A percentile compares a stretch with the other conserved stretches of the same genome.
These are phyloP conservation scores for Albula glossodonta DNA, from an alignment of 2,113 vertebrate species.

Conservation along the genomic window DNA sequence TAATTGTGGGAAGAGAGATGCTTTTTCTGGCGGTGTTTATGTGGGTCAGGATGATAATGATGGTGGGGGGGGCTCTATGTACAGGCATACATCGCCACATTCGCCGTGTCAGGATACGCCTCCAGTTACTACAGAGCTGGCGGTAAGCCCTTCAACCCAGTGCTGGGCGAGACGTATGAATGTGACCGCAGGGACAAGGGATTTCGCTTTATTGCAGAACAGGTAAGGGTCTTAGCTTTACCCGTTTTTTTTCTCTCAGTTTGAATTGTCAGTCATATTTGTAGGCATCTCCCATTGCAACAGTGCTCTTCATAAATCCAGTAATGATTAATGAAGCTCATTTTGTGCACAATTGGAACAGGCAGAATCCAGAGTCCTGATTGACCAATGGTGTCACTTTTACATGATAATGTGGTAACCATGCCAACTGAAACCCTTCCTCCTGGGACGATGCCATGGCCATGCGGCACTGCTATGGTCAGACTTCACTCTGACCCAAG, in stretches of 20 bases:
- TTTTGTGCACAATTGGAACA: neutral
- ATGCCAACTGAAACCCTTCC: neutral
- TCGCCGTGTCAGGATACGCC: slow-evolving; percentile 89
- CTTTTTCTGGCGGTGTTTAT: neutral
- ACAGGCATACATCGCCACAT: slow-evolving; percentile 91
- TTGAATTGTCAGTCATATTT: too few species aligned
- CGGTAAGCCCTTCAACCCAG: slow-evolving; percentile 95
- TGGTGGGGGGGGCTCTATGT: slow-evolving; percentile 25
- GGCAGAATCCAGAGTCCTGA: neutral
- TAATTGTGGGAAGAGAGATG: neutral
- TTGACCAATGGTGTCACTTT: neutral
- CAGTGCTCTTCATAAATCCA: neutral
- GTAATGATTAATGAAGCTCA: neutral
- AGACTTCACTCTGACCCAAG: neutral
- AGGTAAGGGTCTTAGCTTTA: slow-evolving; percentile 67
- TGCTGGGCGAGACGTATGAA: slow-evolving; percentile 95
- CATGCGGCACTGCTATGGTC: neutral
- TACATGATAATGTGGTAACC: neutral
- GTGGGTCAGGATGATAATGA: neutral
- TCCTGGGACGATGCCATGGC: neutral
- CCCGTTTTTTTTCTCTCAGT: too few species aligned
- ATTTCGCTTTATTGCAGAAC: slow-evolving; percentile 89
- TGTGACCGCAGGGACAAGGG: slow-evolving; percentile 88
- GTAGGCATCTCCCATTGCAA: neutral
- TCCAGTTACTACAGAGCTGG: slow-evolving; percentile 93